Evolutionary conservation across 2,888 invertebrate species (phyloP).

Genomic region (Harpagoxenus sublaevis): DNA sequence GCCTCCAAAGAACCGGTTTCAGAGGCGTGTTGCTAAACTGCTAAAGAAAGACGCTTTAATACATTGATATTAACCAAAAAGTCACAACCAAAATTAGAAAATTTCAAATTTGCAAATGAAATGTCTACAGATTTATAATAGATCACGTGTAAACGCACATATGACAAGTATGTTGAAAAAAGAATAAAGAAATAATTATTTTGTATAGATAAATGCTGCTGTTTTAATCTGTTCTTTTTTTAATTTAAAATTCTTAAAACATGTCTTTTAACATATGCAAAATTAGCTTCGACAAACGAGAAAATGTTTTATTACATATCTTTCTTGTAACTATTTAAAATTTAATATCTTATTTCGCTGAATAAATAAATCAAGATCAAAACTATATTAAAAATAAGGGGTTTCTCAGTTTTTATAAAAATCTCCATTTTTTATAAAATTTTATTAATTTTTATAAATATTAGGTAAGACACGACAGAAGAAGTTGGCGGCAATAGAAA

Average conservation of each 20-base stretch:
- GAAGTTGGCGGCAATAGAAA: neutral
- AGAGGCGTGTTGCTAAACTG: neutral
- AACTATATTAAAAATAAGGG: neutral
- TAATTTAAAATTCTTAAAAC: neutral
- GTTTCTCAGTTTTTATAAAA: neutral
- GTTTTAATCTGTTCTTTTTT: neutral
- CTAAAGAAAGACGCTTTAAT: neutral
- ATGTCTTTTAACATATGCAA: neutral
- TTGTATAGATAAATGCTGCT: neutral
- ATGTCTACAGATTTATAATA: neutral
- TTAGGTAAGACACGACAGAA: neutral
- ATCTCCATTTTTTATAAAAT: too few species aligned
- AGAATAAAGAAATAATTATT: neutral
- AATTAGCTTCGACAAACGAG: neutral
- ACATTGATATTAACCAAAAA: neutral
- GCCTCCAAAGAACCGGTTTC: conserved; percentile 10
- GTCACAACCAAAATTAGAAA: neutral
- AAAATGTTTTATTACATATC: neutral
- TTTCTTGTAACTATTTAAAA: neutral
- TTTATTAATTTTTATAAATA: neutral
- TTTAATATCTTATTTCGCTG: neutral
- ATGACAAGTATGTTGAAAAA: neutral
- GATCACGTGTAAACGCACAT: neutral
- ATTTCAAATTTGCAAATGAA: neutral
- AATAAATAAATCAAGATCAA: neutral